phyloP scores from a whole-genome alignment of 2,888 invertebrate genomes.

The Linyphia triangularis region DNA sequence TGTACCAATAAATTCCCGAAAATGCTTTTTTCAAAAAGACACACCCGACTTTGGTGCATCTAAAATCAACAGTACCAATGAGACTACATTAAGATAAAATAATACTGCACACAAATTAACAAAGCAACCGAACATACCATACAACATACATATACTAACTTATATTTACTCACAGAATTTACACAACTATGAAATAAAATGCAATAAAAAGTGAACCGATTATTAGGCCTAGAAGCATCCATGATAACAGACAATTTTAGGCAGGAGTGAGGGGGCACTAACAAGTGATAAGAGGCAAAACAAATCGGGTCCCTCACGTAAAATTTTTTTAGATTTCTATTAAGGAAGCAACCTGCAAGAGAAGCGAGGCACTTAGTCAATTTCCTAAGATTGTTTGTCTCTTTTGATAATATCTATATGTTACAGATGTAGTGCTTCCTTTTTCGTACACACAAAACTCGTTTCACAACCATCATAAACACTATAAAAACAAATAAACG shows the following conservation, averaged over 20 bases:
- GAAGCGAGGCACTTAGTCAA: conserved; percentile 72
- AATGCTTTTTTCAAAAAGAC: conserved; percentile 50
- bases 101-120: conserved; percentile 75
- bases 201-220: conserved; percentile 70
- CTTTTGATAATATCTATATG: conserved; percentile 7
- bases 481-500: conserved; percentile 35
- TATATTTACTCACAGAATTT: conserved; percentile 66
- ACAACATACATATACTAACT: conserved; percentile 74
- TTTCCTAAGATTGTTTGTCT: conserved; percentile 40
- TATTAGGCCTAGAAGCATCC: conserved; percentile 64
- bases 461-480: conserved; percentile 67
- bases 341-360: conserved; percentile 68
- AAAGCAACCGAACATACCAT: conserved; percentile 75
- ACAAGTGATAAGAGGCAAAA: conserved; percentile 49
- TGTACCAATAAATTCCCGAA: conserved; percentile 70
- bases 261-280: conserved; percentile 51
- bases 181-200: conserved; percentile 74
- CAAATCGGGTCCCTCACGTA: conserved; percentile 32
- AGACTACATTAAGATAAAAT: conserved; percentile 75
- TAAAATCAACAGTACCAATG: conserved; percentile 73
- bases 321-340: conserved; percentile 46
- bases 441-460: conserved; percentile 39
- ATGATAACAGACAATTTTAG: conserved; percentile 36
- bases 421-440: conserved; percentile 38
- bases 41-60: conserved; percentile 62